Percentiles rank a stretch among this genome's conserved stretches.
Evolutionary conservation across 35 echinoderm and acorn worm genomes (phyloP).

Genomic region (Holothuria glaberrima): DNA sequence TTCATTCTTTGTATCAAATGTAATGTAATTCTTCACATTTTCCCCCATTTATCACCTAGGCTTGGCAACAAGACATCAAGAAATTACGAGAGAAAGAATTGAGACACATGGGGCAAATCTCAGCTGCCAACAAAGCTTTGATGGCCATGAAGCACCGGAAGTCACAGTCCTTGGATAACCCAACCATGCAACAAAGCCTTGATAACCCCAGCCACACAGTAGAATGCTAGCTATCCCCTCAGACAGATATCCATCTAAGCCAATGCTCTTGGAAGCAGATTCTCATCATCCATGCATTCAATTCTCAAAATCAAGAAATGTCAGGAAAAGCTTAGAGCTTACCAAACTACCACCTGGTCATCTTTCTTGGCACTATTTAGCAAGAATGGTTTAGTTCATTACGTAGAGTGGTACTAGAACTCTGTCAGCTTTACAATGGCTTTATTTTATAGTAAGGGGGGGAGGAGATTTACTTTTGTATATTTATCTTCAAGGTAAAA

Average conservation of each 20-base stretch:
- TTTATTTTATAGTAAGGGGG: no score
- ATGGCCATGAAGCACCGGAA: conserved; percentile 27
- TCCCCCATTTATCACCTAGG: conserved; percentile 47
- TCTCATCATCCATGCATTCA: no score
- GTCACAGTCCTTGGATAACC: conserved; percentile 33
- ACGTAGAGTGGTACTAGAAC: no score
- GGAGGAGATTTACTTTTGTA: no score
- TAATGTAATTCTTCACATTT: neutral
- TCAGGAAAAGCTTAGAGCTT: no score
- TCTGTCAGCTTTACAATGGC: no score
- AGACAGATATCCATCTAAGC: neutral
- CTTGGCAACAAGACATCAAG: conserved; percentile 88
- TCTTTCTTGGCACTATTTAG: no score
- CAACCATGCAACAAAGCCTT: neutral
- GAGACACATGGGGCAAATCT: conserved; percentile 76
- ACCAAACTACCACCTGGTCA: no score
- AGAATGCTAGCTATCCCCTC: neutral
- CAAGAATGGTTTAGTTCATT: no score
- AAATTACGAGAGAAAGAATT: conserved; percentile 79
- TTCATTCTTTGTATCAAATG: neutral
- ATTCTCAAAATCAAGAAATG: no score
- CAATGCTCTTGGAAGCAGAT: no score
- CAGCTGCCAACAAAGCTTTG: conserved; percentile 74
- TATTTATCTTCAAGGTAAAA: no score
- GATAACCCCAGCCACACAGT: conserved; percentile 3